Base-by-base conservation (phyloP, 2,113 vertebrate genomes). In the Campylomormyrus tamandua region DNA sequence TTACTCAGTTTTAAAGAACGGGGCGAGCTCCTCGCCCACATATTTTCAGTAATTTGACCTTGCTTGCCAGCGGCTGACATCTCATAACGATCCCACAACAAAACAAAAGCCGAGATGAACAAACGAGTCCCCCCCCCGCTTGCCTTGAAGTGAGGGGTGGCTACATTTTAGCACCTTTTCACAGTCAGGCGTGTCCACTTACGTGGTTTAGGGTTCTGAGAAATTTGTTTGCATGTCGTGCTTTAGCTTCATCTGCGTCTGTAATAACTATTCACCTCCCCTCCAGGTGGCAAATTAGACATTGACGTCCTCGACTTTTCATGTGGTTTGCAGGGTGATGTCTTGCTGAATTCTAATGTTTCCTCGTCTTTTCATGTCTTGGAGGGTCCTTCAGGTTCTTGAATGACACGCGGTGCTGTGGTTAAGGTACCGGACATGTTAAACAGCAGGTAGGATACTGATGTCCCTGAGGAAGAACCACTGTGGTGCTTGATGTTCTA, bases 21-120 rank as follows among this genome's bases (percentile, higher is more conserved):
- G 77, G 77, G 39, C 42, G 1, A 17, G 42, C 21, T 48, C 83
- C 24, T 80, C 48, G n/a, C 35, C 19, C 13, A 13, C 50, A 19
- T 35, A 80, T 42, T 42, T 89, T 89, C 35, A 31, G 88, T 50
- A 42, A 89, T 83, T 83, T 56, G 74, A 89, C 52, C 70, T 56
- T 83, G 31, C 35, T 17, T 46, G 74, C 21, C 88, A 83, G 49
- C 17, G 74, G 46, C 48, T 56, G 56, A 45, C 49, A 19, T 89
- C 1, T n/a, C 49, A 5, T 3, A 56, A 83, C 8, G 10, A 27
- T 56, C 49, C 74, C 21, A 80, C 48, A 77, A 89, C 66, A 56
- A 89, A 88, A 74, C 46, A 42, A 21, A 88, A 48, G 74, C n/a
- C 27, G 2, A 21, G 15, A 42, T 42, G 35, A 80, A 9, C 62